Evolutionary conservation across 2,797 vertebrate genomes (phyloP).

Genomic region (Cygnus olor): DNA sequence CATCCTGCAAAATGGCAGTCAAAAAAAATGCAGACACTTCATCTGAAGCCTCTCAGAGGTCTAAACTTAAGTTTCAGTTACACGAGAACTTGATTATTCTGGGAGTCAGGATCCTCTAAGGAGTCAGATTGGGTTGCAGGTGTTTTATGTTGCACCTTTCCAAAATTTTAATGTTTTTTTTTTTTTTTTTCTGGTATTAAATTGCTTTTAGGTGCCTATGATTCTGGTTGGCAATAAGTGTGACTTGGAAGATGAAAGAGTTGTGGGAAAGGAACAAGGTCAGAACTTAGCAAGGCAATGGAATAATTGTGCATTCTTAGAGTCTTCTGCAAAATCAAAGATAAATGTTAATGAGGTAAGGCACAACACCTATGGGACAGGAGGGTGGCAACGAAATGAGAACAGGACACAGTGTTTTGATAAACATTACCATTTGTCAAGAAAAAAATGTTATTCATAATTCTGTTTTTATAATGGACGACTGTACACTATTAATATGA

Average conservation of each 20-base stretch:
- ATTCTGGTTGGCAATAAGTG: constrained; percentile 92
- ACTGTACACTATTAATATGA: background rate
- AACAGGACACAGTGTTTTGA: background rate
- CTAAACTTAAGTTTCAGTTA: background rate
- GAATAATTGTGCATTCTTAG: constrained; percentile 91
- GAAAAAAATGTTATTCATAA: background rate
- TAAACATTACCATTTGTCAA: background rate
- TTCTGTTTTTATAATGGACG: too few relatives aligned
- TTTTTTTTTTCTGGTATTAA: background rate
- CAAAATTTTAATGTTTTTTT: background rate
- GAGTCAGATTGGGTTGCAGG: background rate
- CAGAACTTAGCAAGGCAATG: constrained; percentile 91
- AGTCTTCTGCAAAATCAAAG: constrained; percentile 92
- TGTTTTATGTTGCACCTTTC: background rate
- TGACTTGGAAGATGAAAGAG: constrained; percentile 91
- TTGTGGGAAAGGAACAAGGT: constrained; percentile 91
- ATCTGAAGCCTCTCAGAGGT: background rate
- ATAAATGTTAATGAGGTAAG: constrained; percentile 93
- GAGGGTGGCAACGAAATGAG: background rate
- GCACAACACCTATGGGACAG: background rate
- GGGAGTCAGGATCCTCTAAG: background rate
- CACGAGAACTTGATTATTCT: background rate
- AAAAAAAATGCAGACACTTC: background rate
- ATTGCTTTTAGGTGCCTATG: constrained; percentile 86
- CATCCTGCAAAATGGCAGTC: background rate